These are phyloP conservation scores for Rhinichthys klamathensis DNA, from an alignment of 2,113 vertebrate species.

Conservation along the genomic window DNA sequence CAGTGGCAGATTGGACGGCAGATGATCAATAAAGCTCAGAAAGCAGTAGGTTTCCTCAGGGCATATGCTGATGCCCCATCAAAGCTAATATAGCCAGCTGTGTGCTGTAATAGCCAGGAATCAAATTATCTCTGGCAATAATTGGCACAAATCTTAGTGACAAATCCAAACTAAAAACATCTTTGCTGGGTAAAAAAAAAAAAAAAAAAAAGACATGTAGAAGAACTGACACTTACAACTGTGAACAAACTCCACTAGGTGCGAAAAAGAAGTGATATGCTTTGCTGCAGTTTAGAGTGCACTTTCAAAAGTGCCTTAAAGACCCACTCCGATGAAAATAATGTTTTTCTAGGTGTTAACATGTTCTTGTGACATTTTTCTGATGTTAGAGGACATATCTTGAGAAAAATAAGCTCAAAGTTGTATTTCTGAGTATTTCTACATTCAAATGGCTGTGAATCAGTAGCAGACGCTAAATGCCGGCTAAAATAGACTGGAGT, in stretches of 20 bases:
- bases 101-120: constrained; percentile 23
- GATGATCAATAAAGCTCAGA: constrained; percentile 42
- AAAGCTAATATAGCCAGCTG: constrained; percentile 25
- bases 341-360: no score
- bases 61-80: constrained; percentile 29
- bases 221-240: neutral
- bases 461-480: no score
- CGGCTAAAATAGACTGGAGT: no score
- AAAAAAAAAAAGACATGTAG: neutral
- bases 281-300: neutral
- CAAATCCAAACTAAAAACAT: neutral
- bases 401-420: no score
- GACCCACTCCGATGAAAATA: no score
- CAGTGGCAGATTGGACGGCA: constrained; percentile 29
- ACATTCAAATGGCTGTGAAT: no score
- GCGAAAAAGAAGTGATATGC: neutral
- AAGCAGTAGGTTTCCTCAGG: neutral
- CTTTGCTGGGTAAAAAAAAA: neutral
- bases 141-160: constrained; percentile 9
- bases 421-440: no score
- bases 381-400: no score
- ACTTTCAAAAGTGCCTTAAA: neutral
- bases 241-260: neutral
- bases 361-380: no score
- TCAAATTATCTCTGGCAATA: constrained; percentile 20